Percentiles rank a stretch among this genome's conserved stretches.
These are phyloP conservation scores for Gymnoscopelus braueri DNA, from an alignment of 2,797 vertebrate genomes.

Conservation along the genomic window DNA sequence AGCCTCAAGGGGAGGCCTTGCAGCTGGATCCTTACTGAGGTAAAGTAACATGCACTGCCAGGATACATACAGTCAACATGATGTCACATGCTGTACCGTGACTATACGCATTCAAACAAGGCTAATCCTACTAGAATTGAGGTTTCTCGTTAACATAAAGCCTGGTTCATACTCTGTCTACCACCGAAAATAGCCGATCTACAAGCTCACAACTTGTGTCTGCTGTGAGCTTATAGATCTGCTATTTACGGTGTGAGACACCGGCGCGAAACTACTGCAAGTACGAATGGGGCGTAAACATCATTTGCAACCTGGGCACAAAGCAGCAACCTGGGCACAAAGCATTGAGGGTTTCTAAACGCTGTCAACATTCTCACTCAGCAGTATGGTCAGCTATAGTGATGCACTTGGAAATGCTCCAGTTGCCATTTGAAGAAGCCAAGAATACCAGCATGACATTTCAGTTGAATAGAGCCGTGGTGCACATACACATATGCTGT, in stretches of 20 bases:
- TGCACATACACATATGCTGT: constrained; percentile 8
- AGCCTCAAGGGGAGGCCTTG: constrained; percentile 8
- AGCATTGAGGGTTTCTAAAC: constrained; percentile 17
- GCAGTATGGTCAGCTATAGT: constrained; percentile 22
- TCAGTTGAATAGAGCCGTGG: constrained; percentile 30
- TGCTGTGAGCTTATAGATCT: too few relatives aligned
- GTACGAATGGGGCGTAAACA: too few relatives aligned
- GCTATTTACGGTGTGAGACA: too few relatives aligned
- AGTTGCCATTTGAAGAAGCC: constrained; percentile 26
- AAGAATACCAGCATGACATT: constrained; percentile 46
- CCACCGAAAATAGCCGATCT: too few relatives aligned
- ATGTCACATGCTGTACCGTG: constrained; percentile 32
- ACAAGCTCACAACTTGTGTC: too few relatives aligned
- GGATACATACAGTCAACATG: constrained; percentile 10
- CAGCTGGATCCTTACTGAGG: neutral
- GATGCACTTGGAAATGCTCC: constrained; percentile 40
- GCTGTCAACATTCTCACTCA: constrained; percentile 33
- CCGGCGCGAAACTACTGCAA: too few relatives aligned
- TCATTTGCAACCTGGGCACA: neutral
- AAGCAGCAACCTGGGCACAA: constrained; percentile 11
- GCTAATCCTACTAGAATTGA: constrained; percentile 22
- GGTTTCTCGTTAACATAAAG: constrained; percentile 12
- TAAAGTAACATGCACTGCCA: neutral
- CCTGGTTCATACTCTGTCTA: neutral
- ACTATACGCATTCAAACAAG: constrained; percentile 9